Base-by-base conservation (phyloP, 2,113 vertebrate species). In the Melanostigma gelatinosum region DNA sequence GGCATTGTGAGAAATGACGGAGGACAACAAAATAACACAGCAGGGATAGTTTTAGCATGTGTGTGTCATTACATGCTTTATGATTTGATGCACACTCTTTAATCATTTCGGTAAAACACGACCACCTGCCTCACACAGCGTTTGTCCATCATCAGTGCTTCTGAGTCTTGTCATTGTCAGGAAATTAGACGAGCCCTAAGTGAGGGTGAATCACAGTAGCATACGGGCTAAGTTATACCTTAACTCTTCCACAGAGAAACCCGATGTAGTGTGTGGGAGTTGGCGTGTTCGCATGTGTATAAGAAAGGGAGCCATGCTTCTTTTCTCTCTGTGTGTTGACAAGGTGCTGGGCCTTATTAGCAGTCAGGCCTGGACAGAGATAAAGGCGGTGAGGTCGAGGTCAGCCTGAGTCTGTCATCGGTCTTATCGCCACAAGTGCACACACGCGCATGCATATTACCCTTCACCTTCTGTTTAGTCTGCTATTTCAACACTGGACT, bases 161-260 rank as follows among this genome's bases (percentile, higher is more conserved):
- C 72, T 63, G 46, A 1, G 36, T 75, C 79, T 85, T 90, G 77
- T 90, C 85, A 93, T 92, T 85, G 84, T 85, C 83, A n/a, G 72
- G 24, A 64, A 79, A 83, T 90, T 77, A 91, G 38, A 83, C 10
- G 12, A 79, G 40, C 24, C 55, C 50, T 46, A 22, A 77, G 81
- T 79, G 71, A 85, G 79, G 80, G 58, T 86, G 65, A 83, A 74
- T 87, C 76, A 76, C 66, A 8, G 29, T 22, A 44, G 32, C n/a
- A 36, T 75, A 81, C 38, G 48, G 54, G 46, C 72, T 72, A 76
- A 82, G 78, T 71, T 46, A 68, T 50, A 50, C n/a, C 40, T 29
- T 38, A 44, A 29, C n/a, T 75, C 38, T 42, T 65, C 55, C 48
- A 61, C 50, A 38, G 55, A 68, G 22, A 63, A 42, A 38, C 9